Conservation (phyloP, 2,888 invertebrate genomes). For the Lasioglossum figueresi region DNA sequence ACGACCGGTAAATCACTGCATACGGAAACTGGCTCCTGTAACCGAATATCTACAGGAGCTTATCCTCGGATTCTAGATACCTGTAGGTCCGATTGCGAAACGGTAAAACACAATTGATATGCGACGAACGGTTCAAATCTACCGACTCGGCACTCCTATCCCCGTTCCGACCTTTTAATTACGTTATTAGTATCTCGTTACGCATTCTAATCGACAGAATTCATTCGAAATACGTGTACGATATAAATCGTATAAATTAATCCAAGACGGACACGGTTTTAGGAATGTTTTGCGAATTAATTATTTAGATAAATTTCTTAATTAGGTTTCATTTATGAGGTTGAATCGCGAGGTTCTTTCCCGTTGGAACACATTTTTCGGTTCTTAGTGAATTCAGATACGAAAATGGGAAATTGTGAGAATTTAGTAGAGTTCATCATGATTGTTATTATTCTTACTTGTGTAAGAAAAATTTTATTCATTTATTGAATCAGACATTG, state of each 20-base stretch:
- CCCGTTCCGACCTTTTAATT: neutral
- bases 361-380: no score
- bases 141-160: neutral
- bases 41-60: neutral
- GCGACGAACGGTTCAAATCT: neutral
- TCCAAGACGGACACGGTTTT: neutral
- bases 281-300: neutral
- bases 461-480: no score
- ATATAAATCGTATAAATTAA: neutral
- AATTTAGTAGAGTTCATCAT: no score
- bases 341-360: no score
- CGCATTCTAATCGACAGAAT: neutral
- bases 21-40: slow-evolving; percentile 1
- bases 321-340: no score
- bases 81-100: neutral
- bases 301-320: no score
- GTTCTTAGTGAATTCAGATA: no score
- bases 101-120: slow-evolving; percentile 2
- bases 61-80: neutral
- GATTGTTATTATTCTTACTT: no score
- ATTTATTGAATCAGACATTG: no score
- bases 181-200: neutral
- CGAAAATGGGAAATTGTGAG: no score
- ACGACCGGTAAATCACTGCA: slow-evolving; percentile 18
- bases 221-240: neutral